Conservation (phyloP, 2,888 invertebrate genomes). For the Oscheius myriophilus region DNA sequence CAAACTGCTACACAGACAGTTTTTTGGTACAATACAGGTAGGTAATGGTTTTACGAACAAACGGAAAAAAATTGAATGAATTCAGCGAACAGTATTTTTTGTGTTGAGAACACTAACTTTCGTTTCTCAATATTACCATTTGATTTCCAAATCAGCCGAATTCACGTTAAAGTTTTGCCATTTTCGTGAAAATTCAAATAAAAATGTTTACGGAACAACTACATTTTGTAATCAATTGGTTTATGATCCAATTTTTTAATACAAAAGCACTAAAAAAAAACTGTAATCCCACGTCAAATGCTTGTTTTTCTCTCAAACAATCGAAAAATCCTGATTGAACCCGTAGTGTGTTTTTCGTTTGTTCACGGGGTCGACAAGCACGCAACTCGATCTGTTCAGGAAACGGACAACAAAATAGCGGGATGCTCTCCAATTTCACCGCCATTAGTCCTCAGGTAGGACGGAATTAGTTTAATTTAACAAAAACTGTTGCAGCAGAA, state of each 20-base stretch:
- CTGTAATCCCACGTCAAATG: no score
- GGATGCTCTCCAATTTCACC: slow-evolving; percentile 30
- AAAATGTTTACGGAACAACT: no score
- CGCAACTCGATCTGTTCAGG: slow-evolving; percentile 26
- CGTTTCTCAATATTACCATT: no score
- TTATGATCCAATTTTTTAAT: no score
- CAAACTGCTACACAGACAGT: slow-evolving; percentile 17
- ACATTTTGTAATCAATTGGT: no score
- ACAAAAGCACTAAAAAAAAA: no score
- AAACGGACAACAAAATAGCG: slow-evolving; percentile 32
- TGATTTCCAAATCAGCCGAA: no score
- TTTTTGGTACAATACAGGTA: slow-evolving; percentile 11
- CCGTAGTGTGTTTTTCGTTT: slow-evolving; percentile 11
- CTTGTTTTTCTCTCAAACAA: slow-evolving; percentile 1
- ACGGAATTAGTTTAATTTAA: slow-evolving; percentile 2
- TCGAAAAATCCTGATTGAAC: background rate
- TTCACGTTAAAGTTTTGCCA: no score
- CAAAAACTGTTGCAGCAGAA: slow-evolving; percentile 19
- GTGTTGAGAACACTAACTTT: no score
- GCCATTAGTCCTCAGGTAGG: slow-evolving; percentile 30
- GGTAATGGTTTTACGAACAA: background rate
- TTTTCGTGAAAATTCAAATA: no score
- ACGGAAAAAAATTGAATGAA: no score
- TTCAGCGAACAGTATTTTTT: slow-evolving; percentile 1
- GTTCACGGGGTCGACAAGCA: slow-evolving; percentile 2